Evolutionary conservation across 2,113 vertebrate genomes (phyloP).

Genomic region (Toxotes jaculatrix): DNA sequence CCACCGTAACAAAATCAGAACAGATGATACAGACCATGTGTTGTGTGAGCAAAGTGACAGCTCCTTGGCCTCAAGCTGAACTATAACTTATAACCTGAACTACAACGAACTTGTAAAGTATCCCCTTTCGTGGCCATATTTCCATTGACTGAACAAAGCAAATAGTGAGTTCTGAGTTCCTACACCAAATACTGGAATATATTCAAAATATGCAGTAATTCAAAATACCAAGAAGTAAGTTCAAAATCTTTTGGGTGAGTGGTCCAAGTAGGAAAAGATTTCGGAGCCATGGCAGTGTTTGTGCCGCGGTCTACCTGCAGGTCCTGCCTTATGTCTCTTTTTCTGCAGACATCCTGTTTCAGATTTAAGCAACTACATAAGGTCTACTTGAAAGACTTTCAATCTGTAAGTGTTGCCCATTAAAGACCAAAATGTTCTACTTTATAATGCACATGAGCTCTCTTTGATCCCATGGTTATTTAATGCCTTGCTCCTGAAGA

Average conservation of each 20-base stretch:
- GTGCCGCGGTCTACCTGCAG: not conserved
- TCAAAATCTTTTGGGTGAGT: not conserved
- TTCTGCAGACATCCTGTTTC: not conserved
- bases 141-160: conserved; percentile 10
- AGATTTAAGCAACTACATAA: not conserved
- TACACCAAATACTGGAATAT: not conserved
- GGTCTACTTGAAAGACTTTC: no score
- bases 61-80: conserved; percentile 15
- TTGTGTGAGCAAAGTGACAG: not conserved
- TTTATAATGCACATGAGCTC: not conserved
- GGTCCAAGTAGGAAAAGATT: not conserved
- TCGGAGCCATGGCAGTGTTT: not conserved
- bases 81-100: conserved; percentile 19
- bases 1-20: conserved; percentile 7
- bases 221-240: not conserved
- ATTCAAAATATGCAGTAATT: not conserved
- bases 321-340: not conserved
- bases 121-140: not conserved
- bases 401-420: not conserved
- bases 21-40: conserved; percentile 47
- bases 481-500: conserved; percentile 1
- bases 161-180: conserved; percentile 1
- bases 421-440: not conserved
- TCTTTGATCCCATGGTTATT: not conserved
- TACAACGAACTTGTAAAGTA: not conserved